A percentile compares a stretch with the other conserved stretches of the same genome.
Conservation (phyloP, 2,797 vertebrate genomes). For the Ceyx erithaca region DNA sequence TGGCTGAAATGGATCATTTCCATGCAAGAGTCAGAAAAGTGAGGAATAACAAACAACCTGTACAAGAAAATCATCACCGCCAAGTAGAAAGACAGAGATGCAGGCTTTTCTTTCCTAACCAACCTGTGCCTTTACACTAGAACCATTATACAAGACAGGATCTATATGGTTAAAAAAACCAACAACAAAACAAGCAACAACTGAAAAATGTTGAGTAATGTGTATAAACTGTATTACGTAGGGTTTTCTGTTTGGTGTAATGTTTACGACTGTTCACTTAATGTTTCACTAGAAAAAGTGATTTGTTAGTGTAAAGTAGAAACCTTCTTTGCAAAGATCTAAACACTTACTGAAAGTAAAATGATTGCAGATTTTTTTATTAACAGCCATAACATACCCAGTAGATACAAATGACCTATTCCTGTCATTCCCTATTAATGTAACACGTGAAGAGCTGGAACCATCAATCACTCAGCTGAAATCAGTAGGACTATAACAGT, state of each 20-base stretch:
- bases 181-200: constrained; percentile 79
- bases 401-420: not conserved
- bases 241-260: constrained; percentile 65
- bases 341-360: constrained; percentile 30
- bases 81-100: constrained; percentile 37
- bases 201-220: constrained; percentile 81
- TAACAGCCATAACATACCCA: constrained; percentile 10
- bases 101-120: constrained; percentile 83
- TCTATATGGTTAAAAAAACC: constrained; percentile 73
- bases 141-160: constrained; percentile 83
- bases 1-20: not conserved
- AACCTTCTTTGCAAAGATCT: constrained; percentile 28
- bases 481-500: not conserved
- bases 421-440: not conserved
- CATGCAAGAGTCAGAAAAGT: constrained; percentile 33
- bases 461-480: not conserved
- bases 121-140: constrained; percentile 93
- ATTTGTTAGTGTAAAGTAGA: constrained; percentile 68
- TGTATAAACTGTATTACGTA: constrained; percentile 78
- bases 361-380: constrained; percentile 51
- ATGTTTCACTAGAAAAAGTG: constrained; percentile 74
- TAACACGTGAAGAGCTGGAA: constrained; percentile 10
- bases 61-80: not conserved
- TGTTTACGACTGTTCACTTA: constrained; percentile 75
- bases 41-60: constrained; percentile 37